Conservation (phyloP, 2,797 vertebrate species). For the Kryptopterus vitreolus region DNA sequence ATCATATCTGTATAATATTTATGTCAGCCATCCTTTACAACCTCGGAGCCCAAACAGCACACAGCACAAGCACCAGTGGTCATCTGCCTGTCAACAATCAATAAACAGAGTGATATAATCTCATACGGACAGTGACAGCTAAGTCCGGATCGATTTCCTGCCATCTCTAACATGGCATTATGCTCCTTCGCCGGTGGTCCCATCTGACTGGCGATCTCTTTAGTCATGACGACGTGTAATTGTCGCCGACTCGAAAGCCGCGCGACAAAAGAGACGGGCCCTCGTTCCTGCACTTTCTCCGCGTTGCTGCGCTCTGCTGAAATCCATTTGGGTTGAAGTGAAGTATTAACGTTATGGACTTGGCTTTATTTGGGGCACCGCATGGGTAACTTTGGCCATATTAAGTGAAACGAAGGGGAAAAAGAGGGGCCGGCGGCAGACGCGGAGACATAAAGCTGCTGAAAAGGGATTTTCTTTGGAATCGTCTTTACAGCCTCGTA, state of each 20-base stretch:
- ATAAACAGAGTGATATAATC: conserved; percentile 27
- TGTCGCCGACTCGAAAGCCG: conserved; percentile 16
- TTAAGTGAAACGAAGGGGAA: conserved; percentile 34
- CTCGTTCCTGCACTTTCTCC: background rate
- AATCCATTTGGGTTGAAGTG: conserved; percentile 29
- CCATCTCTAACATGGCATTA: conserved; percentile 21
- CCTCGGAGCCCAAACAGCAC: background rate
- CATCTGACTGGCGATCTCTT: conserved; percentile 17
- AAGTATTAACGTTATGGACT: conserved; percentile 39
- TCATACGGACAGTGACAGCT: background rate
- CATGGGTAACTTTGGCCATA: conserved; percentile 10
- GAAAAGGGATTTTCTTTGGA: conserved; percentile 1
- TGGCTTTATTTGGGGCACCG: conserved; percentile 34
- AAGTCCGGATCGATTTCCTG: conserved; percentile 21
- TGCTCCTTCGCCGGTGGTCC: conserved; percentile 31
- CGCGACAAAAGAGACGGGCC: background rate
- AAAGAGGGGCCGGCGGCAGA: background rate
- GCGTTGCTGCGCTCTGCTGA: conserved; percentile 10
- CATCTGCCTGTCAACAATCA: conserved; percentile 21
- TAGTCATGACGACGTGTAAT: conserved; percentile 41
- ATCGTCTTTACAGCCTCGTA: conserved; percentile 7
- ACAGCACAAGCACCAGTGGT: background rate
- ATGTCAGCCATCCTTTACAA: too few relatives aligned
- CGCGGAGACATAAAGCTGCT: background rate
- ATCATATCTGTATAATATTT: too few relatives aligned